phyloP scores from a whole-genome alignment of 2,888 invertebrate species.

The Thecophora atra region DNA sequence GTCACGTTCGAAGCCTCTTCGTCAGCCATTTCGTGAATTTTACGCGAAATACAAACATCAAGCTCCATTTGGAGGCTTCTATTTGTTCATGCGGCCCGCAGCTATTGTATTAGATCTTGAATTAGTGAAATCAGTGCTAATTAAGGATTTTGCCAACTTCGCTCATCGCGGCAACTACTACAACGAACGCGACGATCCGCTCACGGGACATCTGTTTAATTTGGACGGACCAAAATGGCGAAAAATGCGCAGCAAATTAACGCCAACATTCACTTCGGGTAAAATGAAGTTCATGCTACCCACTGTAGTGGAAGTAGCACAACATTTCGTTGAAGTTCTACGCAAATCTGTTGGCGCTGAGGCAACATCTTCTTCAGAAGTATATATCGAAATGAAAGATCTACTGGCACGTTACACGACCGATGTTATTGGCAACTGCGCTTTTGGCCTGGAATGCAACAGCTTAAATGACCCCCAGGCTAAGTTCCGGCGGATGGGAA shows the following conservation, averaged over 20 bases:
- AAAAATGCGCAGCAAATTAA: slow-evolving; percentile 64
- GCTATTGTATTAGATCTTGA: slow-evolving; percentile 58
- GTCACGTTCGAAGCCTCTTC: slow-evolving; percentile 48
- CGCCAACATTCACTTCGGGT: slow-evolving; percentile 68
- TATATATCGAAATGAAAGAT: slow-evolving; percentile 62
- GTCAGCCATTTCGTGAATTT: slow-evolving; percentile 50
- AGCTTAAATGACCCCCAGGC: slow-evolving; percentile 63
- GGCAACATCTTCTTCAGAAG: background rate
- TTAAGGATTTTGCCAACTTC: slow-evolving; percentile 64
- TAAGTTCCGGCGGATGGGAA: slow-evolving; percentile 59
- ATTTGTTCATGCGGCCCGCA: slow-evolving; percentile 51
- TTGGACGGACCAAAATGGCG: slow-evolving; percentile 67
- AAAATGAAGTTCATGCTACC: slow-evolving; percentile 68
- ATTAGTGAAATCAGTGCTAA: slow-evolving; percentile 58
- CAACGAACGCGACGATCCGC: slow-evolving; percentile 62
- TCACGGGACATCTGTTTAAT: slow-evolving; percentile 62
- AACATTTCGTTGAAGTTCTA: slow-evolving; percentile 53
- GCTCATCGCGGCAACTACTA: slow-evolving; percentile 59
- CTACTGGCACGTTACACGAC: slow-evolving; percentile 66
- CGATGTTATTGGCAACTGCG: slow-evolving; percentile 68
- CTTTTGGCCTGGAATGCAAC: slow-evolving; percentile 67
- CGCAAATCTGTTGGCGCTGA: slow-evolving; percentile 41
- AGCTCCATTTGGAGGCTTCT: slow-evolving; percentile 55
- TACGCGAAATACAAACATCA: slow-evolving; percentile 54
- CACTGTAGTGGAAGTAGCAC: slow-evolving; percentile 59